These are phyloP conservation scores for Pomacea canaliculata DNA, from an alignment of 2,888 invertebrate species.

Conservation along the genomic window DNA sequence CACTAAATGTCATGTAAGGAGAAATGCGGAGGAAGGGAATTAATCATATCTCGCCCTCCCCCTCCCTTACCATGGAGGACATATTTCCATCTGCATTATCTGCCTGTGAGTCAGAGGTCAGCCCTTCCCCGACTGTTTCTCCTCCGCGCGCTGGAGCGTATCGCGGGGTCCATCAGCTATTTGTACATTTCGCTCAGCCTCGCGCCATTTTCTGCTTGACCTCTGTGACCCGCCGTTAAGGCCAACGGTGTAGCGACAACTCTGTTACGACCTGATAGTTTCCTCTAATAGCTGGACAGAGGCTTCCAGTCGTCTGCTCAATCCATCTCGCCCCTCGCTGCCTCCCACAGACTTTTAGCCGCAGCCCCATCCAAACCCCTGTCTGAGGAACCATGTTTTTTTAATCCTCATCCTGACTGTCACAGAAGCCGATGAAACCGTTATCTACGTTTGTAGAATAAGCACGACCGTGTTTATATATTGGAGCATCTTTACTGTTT, in stretches of 20 bases:
- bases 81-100: not conserved
- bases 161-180: conserved; percentile 4
- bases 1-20: too few species aligned
- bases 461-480: too few species aligned
- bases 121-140: not conserved
- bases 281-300: not conserved
- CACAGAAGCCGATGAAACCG: too few species aligned
- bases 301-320: not conserved
- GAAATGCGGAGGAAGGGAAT: too few species aligned
- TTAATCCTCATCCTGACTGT: too few species aligned
- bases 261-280: conserved; percentile 11
- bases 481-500: too few species aligned
- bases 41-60: not conserved
- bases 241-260: not conserved
- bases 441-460: too few species aligned
- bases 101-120: conserved; percentile 10
- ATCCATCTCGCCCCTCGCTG: not conserved
- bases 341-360: too few species aligned
- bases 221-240: conserved; percentile 1
- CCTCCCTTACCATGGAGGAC: not conserved
- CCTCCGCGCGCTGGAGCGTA: not conserved
- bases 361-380: too few species aligned
- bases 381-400: too few species aligned
- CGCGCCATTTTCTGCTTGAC: conserved; percentile 1
- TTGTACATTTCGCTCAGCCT: not conserved